A percentile compares a stretch with the other conserved stretches of the same genome.
Conservation (phyloP, 2,888 invertebrate genomes). For the Chouioia cunea region DNA sequence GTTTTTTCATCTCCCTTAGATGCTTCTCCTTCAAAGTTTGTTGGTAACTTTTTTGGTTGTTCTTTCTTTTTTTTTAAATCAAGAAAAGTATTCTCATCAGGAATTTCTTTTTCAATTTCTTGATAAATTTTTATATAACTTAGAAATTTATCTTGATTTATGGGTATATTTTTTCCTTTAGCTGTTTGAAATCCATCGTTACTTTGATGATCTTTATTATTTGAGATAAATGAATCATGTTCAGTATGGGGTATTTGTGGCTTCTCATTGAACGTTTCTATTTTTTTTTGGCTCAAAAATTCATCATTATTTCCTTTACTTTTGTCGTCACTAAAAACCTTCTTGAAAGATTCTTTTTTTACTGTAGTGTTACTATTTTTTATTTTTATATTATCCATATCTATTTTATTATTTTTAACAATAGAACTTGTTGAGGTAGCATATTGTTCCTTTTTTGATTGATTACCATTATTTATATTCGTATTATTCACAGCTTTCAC, state of each 20-base stretch:
- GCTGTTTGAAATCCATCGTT: conserved; percentile 51
- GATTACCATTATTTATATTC: conserved; percentile 18
- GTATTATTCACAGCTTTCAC: conserved; percentile 39
- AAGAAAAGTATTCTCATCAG: conserved; percentile 10
- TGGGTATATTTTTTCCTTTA: conserved; percentile 46
- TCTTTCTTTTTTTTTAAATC: conserved; percentile 10
- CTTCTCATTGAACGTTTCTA: background rate
- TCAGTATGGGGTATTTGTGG: background rate
- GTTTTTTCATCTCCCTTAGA: background rate
- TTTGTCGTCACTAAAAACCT: background rate
- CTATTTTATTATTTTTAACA: no score
- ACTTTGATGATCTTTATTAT: conserved; percentile 7
- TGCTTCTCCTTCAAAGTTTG: background rate
- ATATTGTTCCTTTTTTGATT: background rate
- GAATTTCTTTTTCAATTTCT: conserved; percentile 39
- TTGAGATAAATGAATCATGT: conserved; percentile 9
- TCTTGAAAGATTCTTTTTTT: conserved; percentile 2
- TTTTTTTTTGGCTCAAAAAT: background rate
- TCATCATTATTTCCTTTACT: background rate
- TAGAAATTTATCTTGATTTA: conserved; percentile 47
- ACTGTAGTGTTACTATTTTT: conserved; percentile 6
- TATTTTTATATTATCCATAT: no score
- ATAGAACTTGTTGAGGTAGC: no score
- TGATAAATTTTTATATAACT: conserved; percentile 39
- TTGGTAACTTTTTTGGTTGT: background rate